Conservation (phyloP, 2,888 invertebrate genomes). For the Polydrusus pterygomalis region DNA sequence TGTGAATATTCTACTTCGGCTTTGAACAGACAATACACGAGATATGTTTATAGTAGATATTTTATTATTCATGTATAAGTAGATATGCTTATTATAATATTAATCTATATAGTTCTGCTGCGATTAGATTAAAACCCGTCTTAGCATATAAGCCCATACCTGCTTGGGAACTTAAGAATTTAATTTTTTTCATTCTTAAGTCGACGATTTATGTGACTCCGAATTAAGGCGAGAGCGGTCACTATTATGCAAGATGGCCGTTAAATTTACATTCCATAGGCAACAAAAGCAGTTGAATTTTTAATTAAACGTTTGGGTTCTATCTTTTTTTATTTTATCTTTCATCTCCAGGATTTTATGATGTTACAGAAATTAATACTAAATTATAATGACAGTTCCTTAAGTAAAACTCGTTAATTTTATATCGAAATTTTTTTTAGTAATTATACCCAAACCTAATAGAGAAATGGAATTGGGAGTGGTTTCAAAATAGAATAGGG, state of each 20-base stretch:
- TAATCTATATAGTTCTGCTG: slow-evolving; percentile 22
- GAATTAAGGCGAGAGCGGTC: slow-evolving; percentile 49
- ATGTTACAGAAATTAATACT: slow-evolving; percentile 45
- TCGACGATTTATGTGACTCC: slow-evolving; percentile 50
- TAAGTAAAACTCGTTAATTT: slow-evolving; percentile 30
- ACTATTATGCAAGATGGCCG: slow-evolving; percentile 52
- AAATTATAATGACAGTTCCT: slow-evolving; percentile 45
- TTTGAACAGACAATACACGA: not conserved
- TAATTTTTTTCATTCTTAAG: slow-evolving; percentile 41
- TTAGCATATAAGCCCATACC: slow-evolving; percentile 34
- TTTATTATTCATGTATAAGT: slow-evolving; percentile 18
- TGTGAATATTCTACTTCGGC: not conserved
- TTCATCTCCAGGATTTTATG: slow-evolving; percentile 40
- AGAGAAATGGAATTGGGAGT: not conserved
- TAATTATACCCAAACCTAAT: not conserved
- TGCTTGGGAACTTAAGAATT: slow-evolving; percentile 30
- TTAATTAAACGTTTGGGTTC: slow-evolving; percentile 48
- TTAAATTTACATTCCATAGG: slow-evolving; percentile 52
- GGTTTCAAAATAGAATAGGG: not conserved
- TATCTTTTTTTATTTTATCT: slow-evolving; percentile 31
- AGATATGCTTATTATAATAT: slow-evolving; percentile 27
- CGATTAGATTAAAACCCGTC: slow-evolving; percentile 30
- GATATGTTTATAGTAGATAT: slow-evolving; percentile 18
- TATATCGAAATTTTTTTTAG: not conserved
- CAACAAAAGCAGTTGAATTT: slow-evolving; percentile 51